A percentile compares a stretch with the other conserved stretches of the same genome.
Conservation (phyloP, 30 jellyfish, hydroid and myxozoan species). For the Aurelia aurita region DNA sequence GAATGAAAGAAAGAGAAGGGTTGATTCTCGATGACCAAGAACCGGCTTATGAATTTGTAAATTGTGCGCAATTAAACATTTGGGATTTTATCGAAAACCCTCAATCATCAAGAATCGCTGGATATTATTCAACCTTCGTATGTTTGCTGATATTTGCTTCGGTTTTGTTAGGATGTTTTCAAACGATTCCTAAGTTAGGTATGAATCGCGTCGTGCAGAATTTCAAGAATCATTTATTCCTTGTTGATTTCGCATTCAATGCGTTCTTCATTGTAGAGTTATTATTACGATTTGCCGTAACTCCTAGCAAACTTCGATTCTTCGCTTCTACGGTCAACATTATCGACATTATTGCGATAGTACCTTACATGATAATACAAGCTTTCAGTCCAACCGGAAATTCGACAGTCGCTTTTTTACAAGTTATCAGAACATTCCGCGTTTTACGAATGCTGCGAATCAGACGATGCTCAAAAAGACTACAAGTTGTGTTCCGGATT, state of each 20-base stretch:
- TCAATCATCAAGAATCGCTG: conserved; percentile 63
- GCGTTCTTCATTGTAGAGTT: conserved; percentile 64
- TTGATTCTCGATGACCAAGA: conserved; percentile 4
- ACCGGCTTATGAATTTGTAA: background rate
- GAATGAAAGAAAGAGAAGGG: conserved; percentile 74
- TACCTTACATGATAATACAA: conserved; percentile 49
- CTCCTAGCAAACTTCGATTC: conserved; percentile 67
- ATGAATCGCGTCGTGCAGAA: background rate
- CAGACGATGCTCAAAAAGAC: conserved; percentile 58
- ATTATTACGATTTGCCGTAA: conserved; percentile 8
- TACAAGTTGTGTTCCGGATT: conserved; percentile 63
- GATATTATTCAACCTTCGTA: conserved; percentile 24
- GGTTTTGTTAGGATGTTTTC: conserved; percentile 60
- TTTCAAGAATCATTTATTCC: conserved; percentile 18
- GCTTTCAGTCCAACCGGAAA: background rate
- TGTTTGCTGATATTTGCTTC: conserved; percentile 40
- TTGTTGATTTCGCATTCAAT: conserved; percentile 55
- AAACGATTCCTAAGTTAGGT: conserved; percentile 47
- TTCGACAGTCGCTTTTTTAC: conserved; percentile 42
- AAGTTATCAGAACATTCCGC: conserved; percentile 54
- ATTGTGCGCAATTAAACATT: conserved; percentile 7
- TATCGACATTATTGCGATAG: conserved; percentile 68
- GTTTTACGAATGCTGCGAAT: conserved; percentile 79
- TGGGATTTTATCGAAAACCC: conserved; percentile 81
- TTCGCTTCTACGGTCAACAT: conserved; percentile 35